A percentile compares a stretch with the other conserved stretches of the same genome.
Evolutionary conservation across 2,113 vertebrate genomes (phyloP).

Genomic region (Corythornis madagascariensis): DNA sequence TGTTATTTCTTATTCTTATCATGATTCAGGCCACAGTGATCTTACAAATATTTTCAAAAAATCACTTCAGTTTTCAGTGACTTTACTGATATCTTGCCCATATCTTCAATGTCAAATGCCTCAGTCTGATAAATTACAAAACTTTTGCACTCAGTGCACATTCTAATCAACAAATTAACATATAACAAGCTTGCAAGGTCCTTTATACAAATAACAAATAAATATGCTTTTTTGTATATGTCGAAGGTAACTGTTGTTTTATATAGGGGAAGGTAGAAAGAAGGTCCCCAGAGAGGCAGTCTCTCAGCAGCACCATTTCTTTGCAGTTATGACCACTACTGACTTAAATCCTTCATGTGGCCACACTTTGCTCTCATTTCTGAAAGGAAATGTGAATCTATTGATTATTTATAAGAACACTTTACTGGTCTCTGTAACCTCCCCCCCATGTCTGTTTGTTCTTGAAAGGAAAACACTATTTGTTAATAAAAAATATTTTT

Average conservation of each 20-base stretch:
- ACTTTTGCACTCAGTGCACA: background rate
- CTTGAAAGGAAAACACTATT: background rate
- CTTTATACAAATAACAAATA: background rate
- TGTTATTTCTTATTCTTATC: background rate
- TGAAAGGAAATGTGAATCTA: background rate
- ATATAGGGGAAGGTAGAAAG: background rate
- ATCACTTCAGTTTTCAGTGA: background rate
- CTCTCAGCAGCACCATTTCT: background rate
- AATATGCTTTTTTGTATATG: background rate
- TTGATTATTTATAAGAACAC: background rate
- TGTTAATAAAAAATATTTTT: background rate
- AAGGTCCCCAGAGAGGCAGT: background rate
- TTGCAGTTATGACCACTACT: background rate
- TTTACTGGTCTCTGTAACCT: background rate
- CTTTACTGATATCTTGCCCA: background rate
- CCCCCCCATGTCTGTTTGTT: background rate
- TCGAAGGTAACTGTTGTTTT: background rate
- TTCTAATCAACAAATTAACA: background rate
- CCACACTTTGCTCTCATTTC: background rate
- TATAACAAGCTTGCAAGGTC: background rate
- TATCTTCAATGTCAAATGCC: background rate
- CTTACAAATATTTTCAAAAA: background rate
- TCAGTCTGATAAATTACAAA: background rate
- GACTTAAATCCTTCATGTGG: background rate
- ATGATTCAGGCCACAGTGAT: background rate